Conservation (phyloP, 2,888 invertebrate species). For the Podabrus alpinus region DNA sequence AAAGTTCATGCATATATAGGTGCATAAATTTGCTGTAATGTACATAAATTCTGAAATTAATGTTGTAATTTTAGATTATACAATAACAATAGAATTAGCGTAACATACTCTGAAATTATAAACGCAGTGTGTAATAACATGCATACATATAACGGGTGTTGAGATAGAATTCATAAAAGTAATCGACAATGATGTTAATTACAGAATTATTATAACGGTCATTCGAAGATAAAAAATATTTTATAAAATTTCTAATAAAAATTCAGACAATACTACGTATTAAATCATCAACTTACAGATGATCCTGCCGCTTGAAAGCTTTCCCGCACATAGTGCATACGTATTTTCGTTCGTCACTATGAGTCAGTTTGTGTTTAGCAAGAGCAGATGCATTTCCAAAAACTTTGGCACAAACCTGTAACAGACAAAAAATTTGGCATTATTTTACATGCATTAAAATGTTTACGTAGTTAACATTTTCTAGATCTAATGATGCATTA, state of each 20-base stretch:
- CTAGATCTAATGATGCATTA: neutral
- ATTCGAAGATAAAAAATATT: neutral
- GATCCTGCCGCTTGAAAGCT: constrained; percentile 98
- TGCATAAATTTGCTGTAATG: neutral
- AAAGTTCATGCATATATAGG: neutral
- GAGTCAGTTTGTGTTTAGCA: constrained; percentile 95
- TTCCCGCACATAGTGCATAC: constrained; percentile 95
- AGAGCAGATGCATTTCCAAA: constrained; percentile 97
- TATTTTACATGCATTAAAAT: constrained; percentile 10
- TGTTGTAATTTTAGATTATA: neutral
- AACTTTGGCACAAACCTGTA: constrained; percentile 91
- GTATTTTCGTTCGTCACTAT: constrained; percentile 97
- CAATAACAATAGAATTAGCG: neutral
- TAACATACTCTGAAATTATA: neutral
- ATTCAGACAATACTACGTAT: neutral
- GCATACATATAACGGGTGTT: neutral
- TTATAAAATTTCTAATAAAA: neutral
- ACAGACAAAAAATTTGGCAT: constrained; percentile 39
- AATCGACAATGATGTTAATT: neutral
- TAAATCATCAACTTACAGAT: constrained; percentile 78
- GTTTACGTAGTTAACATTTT: neutral
- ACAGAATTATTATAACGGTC: neutral
- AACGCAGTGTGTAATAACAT: neutral
- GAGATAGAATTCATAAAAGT: neutral
- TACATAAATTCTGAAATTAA: neutral